These are phyloP conservation scores for Drosophila ercepeae DNA, from an alignment of 1,140 invertebrate species.

Conservation along the genomic window DNA sequence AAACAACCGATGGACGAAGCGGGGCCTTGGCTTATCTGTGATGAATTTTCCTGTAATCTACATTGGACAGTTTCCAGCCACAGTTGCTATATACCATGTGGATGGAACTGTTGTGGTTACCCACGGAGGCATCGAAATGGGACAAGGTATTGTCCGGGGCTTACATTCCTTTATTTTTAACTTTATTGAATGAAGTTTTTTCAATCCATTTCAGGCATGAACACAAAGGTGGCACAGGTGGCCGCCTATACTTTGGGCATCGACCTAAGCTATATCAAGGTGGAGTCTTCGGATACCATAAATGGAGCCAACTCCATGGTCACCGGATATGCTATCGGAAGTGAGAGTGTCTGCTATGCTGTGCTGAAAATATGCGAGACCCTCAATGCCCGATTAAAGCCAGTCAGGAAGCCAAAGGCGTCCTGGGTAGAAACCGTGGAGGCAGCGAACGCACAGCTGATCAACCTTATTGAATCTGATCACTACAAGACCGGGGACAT, in stretches of 20 bases:
- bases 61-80: slow-evolving; percentile 85
- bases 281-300: slow-evolving; percentile 88
- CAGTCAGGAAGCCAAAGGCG: slow-evolving; percentile 85
- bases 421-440: slow-evolving; percentile 87
- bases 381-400: slow-evolving; percentile 86
- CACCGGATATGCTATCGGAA: slow-evolving; percentile 89
- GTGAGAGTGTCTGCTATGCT: slow-evolving; percentile 84
- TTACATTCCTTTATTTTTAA: background rate
- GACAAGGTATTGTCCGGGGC: slow-evolving; percentile 85
- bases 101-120: slow-evolving; percentile 89
- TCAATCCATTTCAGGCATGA: slow-evolving; percentile 85
- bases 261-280: slow-evolving; percentile 87
- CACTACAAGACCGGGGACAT: slow-evolving; percentile 85
- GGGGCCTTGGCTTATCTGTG: slow-evolving; percentile 85
- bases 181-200: no score
- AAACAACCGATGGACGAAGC: slow-evolving; percentile 88
- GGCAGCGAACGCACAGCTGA: slow-evolving; percentile 84
- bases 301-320: slow-evolving; percentile 87
- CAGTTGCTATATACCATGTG: slow-evolving; percentile 87
- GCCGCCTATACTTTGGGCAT: slow-evolving; percentile 90
- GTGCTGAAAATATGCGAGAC: slow-evolving; percentile 88
- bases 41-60: slow-evolving; percentile 86
- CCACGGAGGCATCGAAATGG: slow-evolving; percentile 89
- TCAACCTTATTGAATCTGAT: slow-evolving; percentile 88
- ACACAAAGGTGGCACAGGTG: slow-evolving; percentile 89